Evolutionary conservation across 2,888 invertebrate species (phyloP), one percentile per base, ranked within the genome.

Genomic region (Tenodera sinensis): DNA sequence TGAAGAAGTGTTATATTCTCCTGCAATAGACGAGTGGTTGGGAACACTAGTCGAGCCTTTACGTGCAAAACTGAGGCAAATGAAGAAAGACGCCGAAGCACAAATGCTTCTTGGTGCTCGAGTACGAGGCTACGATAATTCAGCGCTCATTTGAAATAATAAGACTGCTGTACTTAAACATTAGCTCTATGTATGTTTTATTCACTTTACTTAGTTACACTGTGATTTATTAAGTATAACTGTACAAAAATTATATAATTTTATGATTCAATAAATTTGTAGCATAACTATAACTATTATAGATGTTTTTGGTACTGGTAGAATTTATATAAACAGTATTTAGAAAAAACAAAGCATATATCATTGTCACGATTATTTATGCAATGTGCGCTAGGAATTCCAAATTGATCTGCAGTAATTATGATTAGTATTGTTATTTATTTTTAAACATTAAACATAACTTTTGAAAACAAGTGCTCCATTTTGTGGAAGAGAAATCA

Each of bases 21-120:
- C 95, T 28, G 95, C 95, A 83, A 92, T 94, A 0, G 95, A 95
- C 25, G 96, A 96, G 91, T 95, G 96, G 94, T 91, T 95, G 6
- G 95, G 94, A 3, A 95, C 95, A 1, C 94, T 94, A 91, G 91
- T 96, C 9, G 92, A 93, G 4, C 95, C 96, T 0, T 92, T 95
- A 34, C 93, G 94, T 91, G 93, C 93, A 81, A 94, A 94, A 90
- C 92, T 96, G 28, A 91, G 92, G 4, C 94, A 94, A 89, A 90
- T 95, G 47, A 94, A 94, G 91, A 93, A 93, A 88, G 94, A 94
- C 83, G 94, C 94, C 15, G 95, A 95, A 90, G 93, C 93, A 89
- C 95, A 95, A 91, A 92, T 95, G 25, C 92, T 93, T 89, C 91
- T 93, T 87, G 94, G 94, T 81, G 94, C 93, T 91, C 92, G 94